These are phyloP conservation scores for Capreolus pygargus DNA, from an alignment of 2,113 vertebrate species.

Conservation along the genomic window DNA sequence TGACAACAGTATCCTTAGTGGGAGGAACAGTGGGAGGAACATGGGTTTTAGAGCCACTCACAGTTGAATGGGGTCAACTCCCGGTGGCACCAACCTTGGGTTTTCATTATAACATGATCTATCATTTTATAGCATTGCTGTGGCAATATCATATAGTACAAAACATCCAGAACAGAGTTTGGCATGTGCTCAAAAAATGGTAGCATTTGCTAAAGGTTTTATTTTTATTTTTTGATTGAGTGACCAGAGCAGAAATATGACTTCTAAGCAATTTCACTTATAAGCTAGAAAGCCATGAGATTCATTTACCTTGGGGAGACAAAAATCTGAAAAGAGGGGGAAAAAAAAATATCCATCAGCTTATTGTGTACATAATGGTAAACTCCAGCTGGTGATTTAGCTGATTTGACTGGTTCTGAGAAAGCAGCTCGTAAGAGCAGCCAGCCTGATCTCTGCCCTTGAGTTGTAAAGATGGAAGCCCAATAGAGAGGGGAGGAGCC, in stretches of 20 bases:
- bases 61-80: not conserved
- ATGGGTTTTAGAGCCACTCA: not conserved
- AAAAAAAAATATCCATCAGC: not conserved
- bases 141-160: conserved; percentile 29
- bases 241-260: conserved; percentile 27
- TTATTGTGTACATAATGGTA: not conserved
- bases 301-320: conserved; percentile 21
- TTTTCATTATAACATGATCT: not conserved
- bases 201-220: not conserved
- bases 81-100: not conserved
- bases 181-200: not conserved
- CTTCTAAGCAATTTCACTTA: conserved; percentile 45
- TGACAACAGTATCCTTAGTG: not conserved
- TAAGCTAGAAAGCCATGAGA: conserved; percentile 10
- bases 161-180: not conserved
- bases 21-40: not conserved
- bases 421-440: not conserved
- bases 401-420: conserved; percentile 34
- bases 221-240: not conserved
- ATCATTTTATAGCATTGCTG: conserved; percentile 12
- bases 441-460: not conserved
- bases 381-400: conserved; percentile 5
- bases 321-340: not conserved
- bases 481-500: not conserved
- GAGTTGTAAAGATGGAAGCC: not conserved